phyloP scores from a whole-genome alignment of 53 echinoderm and acorn worm genomes.

The Stichopus horrens region DNA sequence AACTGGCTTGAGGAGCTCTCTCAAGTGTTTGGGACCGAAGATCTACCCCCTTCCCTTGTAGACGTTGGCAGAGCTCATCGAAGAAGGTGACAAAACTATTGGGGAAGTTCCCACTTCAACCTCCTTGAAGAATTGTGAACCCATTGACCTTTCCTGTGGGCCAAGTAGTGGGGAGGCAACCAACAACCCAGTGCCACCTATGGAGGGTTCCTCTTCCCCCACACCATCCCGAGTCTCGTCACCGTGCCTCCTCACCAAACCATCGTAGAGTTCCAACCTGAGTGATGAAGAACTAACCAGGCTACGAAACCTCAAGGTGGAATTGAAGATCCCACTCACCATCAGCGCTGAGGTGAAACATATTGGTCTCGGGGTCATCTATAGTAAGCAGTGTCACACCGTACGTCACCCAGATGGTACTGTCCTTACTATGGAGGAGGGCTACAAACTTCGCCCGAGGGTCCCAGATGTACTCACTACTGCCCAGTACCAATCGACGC shows the following conservation, averaged over 20 bases:
- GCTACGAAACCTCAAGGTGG: background rate
- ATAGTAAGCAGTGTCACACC: background rate
- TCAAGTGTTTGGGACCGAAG: background rate
- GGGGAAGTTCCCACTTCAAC: background rate
- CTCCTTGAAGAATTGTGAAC: background rate
- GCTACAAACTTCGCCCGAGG: background rate
- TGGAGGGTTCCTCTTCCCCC: background rate
- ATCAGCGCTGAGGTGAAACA: background rate
- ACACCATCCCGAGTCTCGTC: background rate
- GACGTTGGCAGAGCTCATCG: background rate
- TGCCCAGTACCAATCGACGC: background rate
- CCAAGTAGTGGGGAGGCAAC: background rate
- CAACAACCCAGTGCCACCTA: background rate
- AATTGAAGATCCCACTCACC: background rate
- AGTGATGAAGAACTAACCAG: background rate
- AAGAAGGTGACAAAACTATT: background rate
- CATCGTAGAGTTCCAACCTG: background rate
- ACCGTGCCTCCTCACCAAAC: background rate
- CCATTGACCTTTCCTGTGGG: background rate
- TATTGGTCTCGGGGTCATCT: background rate
- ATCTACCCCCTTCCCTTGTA: background rate
- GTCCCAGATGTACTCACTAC: background rate
- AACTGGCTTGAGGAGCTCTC: background rate
- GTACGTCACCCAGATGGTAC: slow-evolving; percentile 16
- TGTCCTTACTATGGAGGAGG: slow-evolving; percentile 18